These are phyloP conservation scores for Sphaerophoria taeniata DNA, from an alignment of 2,888 invertebrate species.

Conservation along the genomic window DNA sequence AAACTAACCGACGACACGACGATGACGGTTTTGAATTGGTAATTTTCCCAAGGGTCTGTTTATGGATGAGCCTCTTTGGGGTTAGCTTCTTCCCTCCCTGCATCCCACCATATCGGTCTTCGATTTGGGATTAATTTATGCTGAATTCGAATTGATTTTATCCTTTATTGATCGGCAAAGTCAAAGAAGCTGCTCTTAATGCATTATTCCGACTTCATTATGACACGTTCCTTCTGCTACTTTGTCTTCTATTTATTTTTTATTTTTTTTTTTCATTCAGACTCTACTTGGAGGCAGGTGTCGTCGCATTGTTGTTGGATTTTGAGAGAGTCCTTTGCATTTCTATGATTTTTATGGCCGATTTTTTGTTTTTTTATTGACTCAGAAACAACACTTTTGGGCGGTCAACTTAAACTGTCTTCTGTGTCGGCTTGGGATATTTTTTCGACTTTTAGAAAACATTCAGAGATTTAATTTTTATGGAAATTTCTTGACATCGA, in stretches of 20 bases:
- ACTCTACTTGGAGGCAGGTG: slow-evolving; percentile 48
- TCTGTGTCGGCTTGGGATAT: slow-evolving; percentile 10
- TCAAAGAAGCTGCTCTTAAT: slow-evolving; percentile 66
- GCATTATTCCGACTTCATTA: slow-evolving; percentile 72
- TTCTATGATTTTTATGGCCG: slow-evolving; percentile 46
- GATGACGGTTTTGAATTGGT: slow-evolving; percentile 31
- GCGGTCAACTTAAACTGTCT: slow-evolving; percentile 42
- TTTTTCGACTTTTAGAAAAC: slow-evolving; percentile 8
- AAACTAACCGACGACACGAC: slow-evolving; percentile 27
- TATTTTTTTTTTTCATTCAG: not conserved
- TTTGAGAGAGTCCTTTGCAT: slow-evolving; percentile 37
- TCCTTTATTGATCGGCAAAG: slow-evolving; percentile 67
- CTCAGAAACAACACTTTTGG: slow-evolving; percentile 42
- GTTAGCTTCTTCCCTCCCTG: not conserved
- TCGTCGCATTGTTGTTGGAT: slow-evolving; percentile 20
- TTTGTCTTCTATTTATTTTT: too few relatives aligned
- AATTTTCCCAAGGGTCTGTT: slow-evolving; percentile 37
- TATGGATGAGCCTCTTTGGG: not conserved
- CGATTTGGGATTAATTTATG: slow-evolving; percentile 65
- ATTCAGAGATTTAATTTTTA: slow-evolving; percentile 40
- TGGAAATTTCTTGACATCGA: slow-evolving; percentile 39
- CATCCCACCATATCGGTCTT: not conserved
- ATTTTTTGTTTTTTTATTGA: slow-evolving; percentile 28
- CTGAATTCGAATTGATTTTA: slow-evolving; percentile 69
- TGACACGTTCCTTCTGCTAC: slow-evolving; percentile 61